A percentile compares a stretch with the other conserved stretches of the same genome.
Conservation (phyloP, 2,113 vertebrate species). For the Lynx canadensis region DNA sequence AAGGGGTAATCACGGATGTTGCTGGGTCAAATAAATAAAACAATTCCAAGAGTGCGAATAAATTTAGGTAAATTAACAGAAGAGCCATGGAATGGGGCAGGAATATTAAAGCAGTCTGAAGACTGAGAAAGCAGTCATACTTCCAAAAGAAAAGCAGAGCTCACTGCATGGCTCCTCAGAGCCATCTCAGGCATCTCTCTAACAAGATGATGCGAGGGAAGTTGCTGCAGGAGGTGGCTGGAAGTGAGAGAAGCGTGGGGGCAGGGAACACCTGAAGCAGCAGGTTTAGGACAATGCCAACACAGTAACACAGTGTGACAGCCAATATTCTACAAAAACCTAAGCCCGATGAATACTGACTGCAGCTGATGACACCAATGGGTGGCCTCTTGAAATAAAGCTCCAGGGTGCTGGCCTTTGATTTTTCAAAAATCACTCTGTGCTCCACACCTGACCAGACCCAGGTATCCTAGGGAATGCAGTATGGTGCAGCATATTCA, state of each 20-base stretch:
- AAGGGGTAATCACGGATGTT: background rate
- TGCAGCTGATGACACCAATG: background rate
- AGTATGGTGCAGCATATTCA: background rate
- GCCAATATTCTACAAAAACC: background rate
- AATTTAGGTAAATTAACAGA: slow-evolving; percentile 43
- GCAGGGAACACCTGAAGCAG: background rate
- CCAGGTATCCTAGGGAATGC: background rate
- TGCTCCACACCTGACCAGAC: background rate
- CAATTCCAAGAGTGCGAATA: slow-evolving; percentile 35
- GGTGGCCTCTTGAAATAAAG: slow-evolving; percentile 19
- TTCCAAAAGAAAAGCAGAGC: slow-evolving; percentile 23
- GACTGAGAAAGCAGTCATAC: background rate
- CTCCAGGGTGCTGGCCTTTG: background rate
- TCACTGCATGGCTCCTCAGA: background rate
- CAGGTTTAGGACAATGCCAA: background rate
- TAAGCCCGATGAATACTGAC: background rate
- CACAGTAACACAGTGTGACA: background rate
- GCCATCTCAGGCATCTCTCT: background rate
- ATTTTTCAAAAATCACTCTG: background rate
- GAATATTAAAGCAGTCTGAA: background rate
- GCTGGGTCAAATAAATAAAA: slow-evolving; percentile 42
- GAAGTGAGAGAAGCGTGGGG: background rate
- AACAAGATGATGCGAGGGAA: background rate
- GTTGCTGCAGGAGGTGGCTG: background rate
- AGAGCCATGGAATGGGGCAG: background rate